These are phyloP conservation scores for Periophthalmodon schlosseri DNA, from an alignment of 2,113 vertebrate species.

Conservation along the genomic window DNA sequence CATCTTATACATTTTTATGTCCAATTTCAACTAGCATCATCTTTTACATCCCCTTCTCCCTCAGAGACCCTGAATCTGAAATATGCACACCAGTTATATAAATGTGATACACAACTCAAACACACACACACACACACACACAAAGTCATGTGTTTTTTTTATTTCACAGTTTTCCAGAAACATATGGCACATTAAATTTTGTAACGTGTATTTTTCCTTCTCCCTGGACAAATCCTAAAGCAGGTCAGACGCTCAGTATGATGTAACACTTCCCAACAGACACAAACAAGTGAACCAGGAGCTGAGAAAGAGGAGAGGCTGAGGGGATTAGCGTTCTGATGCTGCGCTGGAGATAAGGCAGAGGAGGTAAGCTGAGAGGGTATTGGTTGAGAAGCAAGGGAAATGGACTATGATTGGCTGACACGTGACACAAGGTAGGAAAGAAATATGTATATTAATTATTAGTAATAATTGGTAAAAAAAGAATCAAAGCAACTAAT, in stretches of 20 bases:
- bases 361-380: no score
- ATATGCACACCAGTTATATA: not conserved
- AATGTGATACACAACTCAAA: not conserved
- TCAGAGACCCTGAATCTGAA: not conserved
- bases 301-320: not conserved
- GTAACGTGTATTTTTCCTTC: not conserved
- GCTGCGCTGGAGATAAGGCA: no score
- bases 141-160: not conserved
- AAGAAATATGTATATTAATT: no score
- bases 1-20: not conserved
- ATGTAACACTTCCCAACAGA: not conserved
- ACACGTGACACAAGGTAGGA: no score
- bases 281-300: not conserved
- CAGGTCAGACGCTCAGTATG: not conserved
- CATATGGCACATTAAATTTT: constrained; percentile 3
- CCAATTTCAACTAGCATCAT: not conserved
- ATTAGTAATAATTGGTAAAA: no score
- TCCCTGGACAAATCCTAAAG: not conserved
- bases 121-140: no score
- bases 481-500: no score
- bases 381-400: no score
- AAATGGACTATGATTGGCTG: no score
- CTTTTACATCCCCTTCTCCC: not conserved
- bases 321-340: not conserved
- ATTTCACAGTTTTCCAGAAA: not conserved